A percentile compares a stretch with the other conserved stretches of the same genome.
phyloP scores from a whole-genome alignment of 2,888 invertebrate genomes.

The Scelioninae gen. 1 region DNA sequence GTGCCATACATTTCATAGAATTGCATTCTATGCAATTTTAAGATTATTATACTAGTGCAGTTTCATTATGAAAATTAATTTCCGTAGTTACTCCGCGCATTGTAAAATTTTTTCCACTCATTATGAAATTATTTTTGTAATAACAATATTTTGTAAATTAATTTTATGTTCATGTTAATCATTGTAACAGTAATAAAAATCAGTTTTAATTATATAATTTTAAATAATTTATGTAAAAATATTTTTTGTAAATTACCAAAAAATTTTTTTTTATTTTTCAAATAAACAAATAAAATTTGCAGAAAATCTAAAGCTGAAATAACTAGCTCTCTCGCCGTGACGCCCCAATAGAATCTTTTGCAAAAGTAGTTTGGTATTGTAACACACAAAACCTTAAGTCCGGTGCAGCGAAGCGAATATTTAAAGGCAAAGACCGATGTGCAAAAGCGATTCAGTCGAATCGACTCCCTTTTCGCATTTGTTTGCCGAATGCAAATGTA shows the following conservation, averaged over 20 bases:
- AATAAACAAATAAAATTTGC: no score
- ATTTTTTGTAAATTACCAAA: no score
- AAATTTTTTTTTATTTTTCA: no score
- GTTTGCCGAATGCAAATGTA: slow-evolving; percentile 26
- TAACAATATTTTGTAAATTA: no score
- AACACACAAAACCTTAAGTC: slow-evolving; percentile 37
- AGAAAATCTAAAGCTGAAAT: slow-evolving; percentile 1
- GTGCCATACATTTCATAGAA: slow-evolving; percentile 11
- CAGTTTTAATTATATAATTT: no score
- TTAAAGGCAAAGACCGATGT: slow-evolving; percentile 41
- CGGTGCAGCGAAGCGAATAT: slow-evolving; percentile 47
- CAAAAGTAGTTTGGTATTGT: slow-evolving; percentile 27
- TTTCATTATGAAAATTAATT: slow-evolving; percentile 25
- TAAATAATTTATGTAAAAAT: no score
- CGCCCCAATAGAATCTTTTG: slow-evolving; percentile 14
- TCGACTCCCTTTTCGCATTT: slow-evolving; percentile 17
- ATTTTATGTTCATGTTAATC: no score
- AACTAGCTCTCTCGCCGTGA: background rate
- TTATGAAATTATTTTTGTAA: no score
- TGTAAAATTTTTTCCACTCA: no score
- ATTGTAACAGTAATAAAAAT: no score
- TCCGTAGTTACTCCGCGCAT: background rate
- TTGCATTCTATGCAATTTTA: slow-evolving; percentile 19
- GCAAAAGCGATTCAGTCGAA: slow-evolving; percentile 38
- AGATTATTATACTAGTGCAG: slow-evolving; percentile 4